Conservation (phyloP, 2,888 invertebrate species). For the Catonia carolina region DNA sequence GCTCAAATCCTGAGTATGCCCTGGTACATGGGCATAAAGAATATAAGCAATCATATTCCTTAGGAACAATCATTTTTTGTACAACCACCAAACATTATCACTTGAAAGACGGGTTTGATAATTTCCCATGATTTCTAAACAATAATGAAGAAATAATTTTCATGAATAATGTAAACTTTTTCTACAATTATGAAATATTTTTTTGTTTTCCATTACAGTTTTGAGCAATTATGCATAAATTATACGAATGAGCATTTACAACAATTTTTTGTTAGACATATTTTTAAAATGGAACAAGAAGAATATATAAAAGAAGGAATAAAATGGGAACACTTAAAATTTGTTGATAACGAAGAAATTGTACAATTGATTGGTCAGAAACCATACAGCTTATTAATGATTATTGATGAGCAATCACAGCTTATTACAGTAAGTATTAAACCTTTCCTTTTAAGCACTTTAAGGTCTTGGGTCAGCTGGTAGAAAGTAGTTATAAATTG, state of each 20-base stretch:
- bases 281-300: constrained; percentile 84
- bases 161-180: no score
- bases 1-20: no score
- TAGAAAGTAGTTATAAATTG: no score
- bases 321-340: constrained; percentile 79
- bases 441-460: background rate
- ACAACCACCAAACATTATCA: no score
- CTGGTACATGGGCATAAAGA: no score
- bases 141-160: no score
- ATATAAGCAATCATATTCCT: no score
- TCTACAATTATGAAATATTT: no score
- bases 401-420: constrained; percentile 90
- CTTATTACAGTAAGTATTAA: constrained; percentile 54
- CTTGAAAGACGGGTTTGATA: no score
- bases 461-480: no score
- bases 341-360: constrained; percentile 88
- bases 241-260: constrained; percentile 94
- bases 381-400: constrained; percentile 74
- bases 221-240: constrained; percentile 90
- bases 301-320: constrained; percentile 87
- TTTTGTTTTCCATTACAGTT: constrained; percentile 47
- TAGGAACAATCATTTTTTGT: no score
- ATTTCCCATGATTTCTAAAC: no score
- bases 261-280: constrained; percentile 86
- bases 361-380: constrained; percentile 76